These are phyloP conservation scores for Zelleria hepariella DNA, from an alignment of 2,888 invertebrate genomes.

Conservation along the genomic window DNA sequence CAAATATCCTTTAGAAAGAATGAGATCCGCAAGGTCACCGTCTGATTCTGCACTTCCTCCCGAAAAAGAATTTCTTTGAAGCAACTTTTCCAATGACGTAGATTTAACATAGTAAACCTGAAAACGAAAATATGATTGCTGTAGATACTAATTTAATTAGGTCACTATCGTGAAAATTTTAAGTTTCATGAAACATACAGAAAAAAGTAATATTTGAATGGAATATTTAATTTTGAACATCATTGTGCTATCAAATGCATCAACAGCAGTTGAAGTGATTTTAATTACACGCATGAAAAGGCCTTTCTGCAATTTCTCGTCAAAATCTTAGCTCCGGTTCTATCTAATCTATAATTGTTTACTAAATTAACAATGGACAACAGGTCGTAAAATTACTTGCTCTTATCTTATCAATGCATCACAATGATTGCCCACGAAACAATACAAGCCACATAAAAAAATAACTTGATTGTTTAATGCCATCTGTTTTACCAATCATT, in stretches of 20 bases:
- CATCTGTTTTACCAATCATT: background rate
- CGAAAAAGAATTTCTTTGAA: constrained; percentile 23
- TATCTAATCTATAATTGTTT: constrained; percentile 37
- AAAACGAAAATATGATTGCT: constrained; percentile 11
- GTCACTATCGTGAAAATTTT: background rate
- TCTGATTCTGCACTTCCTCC: constrained; percentile 27
- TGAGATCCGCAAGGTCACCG: constrained; percentile 35
- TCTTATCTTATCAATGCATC: background rate
- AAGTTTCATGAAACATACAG: background rate
- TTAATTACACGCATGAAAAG: constrained; percentile 43
- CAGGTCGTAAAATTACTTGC: constrained; percentile 40
- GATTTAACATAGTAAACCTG: constrained; percentile 24
- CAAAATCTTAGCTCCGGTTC: constrained; percentile 8
- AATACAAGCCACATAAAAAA: background rate
- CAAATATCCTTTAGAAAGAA: constrained; percentile 41
- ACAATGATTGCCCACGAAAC: background rate
- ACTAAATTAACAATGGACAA: constrained; percentile 46
- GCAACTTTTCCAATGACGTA: constrained; percentile 27
- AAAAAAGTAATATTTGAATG: background rate
- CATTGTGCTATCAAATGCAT: background rate
- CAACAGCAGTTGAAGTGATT: background rate
- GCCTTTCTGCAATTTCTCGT: constrained; percentile 23
- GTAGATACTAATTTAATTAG: constrained; percentile 7
- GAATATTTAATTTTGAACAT: background rate
- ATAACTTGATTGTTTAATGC: background rate